phyloP scores from a whole-genome alignment of 2,797 vertebrate species.

The Crypturellus tataupa region DNA sequence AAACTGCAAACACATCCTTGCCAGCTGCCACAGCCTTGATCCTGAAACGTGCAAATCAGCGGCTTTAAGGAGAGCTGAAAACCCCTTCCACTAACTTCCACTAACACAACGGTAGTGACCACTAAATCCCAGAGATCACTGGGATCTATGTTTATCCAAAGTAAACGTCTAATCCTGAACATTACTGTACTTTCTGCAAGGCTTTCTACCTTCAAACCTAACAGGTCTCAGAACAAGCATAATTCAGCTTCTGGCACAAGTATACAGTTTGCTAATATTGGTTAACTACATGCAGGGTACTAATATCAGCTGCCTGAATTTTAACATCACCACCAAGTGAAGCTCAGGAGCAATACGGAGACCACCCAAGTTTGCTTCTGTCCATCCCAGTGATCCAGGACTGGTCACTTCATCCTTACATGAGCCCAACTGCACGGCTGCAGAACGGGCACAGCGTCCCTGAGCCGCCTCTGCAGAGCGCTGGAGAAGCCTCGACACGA shows the following conservation, averaged over 20 bases:
- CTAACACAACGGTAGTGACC: not conserved
- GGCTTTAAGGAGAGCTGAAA: not conserved
- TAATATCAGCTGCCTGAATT: not conserved
- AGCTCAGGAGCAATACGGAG: not conserved
- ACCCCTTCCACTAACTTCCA: not conserved
- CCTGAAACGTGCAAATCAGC: not conserved
- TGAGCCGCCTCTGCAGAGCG: not conserved
- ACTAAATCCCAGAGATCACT: not conserved
- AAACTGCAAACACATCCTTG: not conserved
- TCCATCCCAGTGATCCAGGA: not conserved
- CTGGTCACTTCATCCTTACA: too few species aligned
- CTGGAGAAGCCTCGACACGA: not conserved
- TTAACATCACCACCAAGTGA: not conserved
- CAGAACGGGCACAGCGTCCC: too few species aligned
- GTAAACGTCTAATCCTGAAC: not conserved
- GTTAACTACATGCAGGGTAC: not conserved
- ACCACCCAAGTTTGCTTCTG: not conserved
- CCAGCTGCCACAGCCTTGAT: conserved; percentile 1
- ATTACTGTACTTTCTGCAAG: not conserved
- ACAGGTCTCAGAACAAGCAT: not conserved
- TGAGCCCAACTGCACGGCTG: not conserved
- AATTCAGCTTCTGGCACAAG: not conserved
- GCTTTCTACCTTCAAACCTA: not conserved
- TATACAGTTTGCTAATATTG: not conserved
- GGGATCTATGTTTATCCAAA: not conserved